phyloP scores from a whole-genome alignment of 2,113 vertebrate genomes.

The Amphilophus citrinellus region DNA sequence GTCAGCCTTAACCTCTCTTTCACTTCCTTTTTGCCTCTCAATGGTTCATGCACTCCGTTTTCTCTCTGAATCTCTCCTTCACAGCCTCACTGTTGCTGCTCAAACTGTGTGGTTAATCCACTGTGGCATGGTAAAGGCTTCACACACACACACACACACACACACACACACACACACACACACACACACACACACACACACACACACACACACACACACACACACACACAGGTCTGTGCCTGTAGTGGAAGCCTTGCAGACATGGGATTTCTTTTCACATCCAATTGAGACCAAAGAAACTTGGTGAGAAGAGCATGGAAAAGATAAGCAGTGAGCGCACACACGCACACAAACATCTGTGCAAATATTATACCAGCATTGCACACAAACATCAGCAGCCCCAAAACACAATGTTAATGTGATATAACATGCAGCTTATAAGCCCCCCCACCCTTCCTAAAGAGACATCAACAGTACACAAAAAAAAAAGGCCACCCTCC shows the following conservation, averaged over 20 bases:
- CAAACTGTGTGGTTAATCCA: constrained; percentile 68
- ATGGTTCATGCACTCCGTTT: not conserved
- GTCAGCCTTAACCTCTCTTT: not conserved
- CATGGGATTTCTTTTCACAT: constrained; percentile 76
- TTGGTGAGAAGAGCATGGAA: constrained; percentile 57
- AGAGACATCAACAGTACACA: constrained; percentile 35
- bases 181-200: constrained; percentile 38
- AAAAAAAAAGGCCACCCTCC: constrained; percentile 20
- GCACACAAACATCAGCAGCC: constrained; percentile 47
- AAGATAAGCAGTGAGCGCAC: constrained; percentile 52
- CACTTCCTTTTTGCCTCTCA: constrained; percentile 1
- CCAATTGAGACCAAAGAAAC: constrained; percentile 73
- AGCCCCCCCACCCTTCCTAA: constrained; percentile 21
- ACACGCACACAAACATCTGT: constrained; percentile 47
- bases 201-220: constrained; percentile 41
- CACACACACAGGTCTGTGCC: constrained; percentile 48
- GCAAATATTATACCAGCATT: constrained; percentile 42
- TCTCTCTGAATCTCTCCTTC: constrained; percentile 43
- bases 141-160: constrained; percentile 24
- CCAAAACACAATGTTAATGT: constrained; percentile 50
- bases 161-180: constrained; percentile 17
- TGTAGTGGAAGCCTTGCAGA: constrained; percentile 71
- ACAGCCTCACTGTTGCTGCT: constrained; percentile 44
- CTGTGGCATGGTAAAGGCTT: constrained; percentile 55
- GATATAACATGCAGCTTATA: constrained; percentile 58